These are phyloP conservation scores for Drosophila punjabiensis DNA, from an alignment of 1,140 invertebrate species.

Conservation along the genomic window DNA sequence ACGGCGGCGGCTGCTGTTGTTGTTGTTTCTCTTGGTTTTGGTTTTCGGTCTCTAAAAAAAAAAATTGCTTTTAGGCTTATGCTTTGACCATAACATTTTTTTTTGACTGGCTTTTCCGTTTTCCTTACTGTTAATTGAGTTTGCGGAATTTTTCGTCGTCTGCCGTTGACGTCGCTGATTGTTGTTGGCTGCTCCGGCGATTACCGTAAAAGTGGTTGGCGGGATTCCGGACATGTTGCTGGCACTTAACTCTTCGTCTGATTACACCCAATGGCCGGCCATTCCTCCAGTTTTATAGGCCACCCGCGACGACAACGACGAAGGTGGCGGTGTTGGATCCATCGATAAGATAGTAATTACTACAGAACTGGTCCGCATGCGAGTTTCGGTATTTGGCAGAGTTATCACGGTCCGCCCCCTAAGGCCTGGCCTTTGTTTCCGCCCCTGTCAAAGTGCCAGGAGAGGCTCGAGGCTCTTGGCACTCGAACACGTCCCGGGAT, in stretches of 20 bases:
- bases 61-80: conserved; percentile 23
- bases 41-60: conserved; percentile 3
- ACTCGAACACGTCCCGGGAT: conserved; percentile 77
- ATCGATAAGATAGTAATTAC: conserved; percentile 74
- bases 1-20: conserved; percentile 2
- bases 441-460: conserved; percentile 31
- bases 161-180: conserved; percentile 27
- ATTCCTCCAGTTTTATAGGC: conserved; percentile 64
- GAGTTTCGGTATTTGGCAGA: conserved; percentile 40
- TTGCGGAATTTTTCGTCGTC: conserved; percentile 18
- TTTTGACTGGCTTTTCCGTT: not conserved
- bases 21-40: not conserved
- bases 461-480: conserved; percentile 60
- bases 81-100: conserved; percentile 7
- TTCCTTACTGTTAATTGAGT: conserved; percentile 15
- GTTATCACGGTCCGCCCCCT: conserved; percentile 13
- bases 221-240: conserved; percentile 62
- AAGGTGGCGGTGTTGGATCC: not conserved
- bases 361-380: conserved; percentile 26
- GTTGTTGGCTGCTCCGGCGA: conserved; percentile 48
- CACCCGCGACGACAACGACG: conserved; percentile 6
- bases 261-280: conserved; percentile 24
- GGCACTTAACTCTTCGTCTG: conserved; percentile 50
- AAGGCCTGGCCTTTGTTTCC: conserved; percentile 32
- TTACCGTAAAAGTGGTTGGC: conserved; percentile 57